Conservation (phyloP, 2,888 invertebrate species). For the Halictus quadricinctus region DNA sequence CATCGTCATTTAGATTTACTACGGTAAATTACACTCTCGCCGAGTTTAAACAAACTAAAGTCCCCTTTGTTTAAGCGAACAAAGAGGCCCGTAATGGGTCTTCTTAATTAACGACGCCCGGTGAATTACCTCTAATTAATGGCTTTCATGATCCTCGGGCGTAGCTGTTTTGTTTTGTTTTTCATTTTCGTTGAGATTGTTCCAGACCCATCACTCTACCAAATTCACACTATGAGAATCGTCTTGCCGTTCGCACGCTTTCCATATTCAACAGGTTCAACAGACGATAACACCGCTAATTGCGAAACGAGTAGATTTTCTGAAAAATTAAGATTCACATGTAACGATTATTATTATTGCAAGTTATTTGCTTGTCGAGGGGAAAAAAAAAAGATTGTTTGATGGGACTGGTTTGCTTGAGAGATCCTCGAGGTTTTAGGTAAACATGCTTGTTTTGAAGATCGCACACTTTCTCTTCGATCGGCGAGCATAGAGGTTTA, state of each 20-base stretch:
- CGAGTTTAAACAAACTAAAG: not conserved
- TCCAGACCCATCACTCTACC: slow-evolving; percentile 16
- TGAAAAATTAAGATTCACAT: not conserved
- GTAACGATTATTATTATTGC: not conserved
- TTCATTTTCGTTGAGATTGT: not conserved
- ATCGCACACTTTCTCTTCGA: slow-evolving; percentile 50
- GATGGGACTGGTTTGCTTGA: not conserved
- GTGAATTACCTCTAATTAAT: slow-evolving; percentile 26
- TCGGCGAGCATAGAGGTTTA: slow-evolving; percentile 39
- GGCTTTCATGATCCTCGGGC: not conserved
- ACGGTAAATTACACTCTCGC: not conserved
- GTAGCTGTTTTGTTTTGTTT: not conserved
- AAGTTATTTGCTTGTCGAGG: not conserved
- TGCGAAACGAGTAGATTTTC: not conserved
- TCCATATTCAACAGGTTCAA: slow-evolving; percentile 23
- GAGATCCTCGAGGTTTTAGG: slow-evolving; percentile 3
- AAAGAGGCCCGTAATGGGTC: slow-evolving; percentile 12
- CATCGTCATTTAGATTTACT: not conserved
- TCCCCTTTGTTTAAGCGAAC: not conserved
- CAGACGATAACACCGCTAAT: not conserved
- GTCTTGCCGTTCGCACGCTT: slow-evolving; percentile 33
- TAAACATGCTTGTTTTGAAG: slow-evolving; percentile 49
- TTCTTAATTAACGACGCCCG: slow-evolving; percentile 26
- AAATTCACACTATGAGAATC: slow-evolving; percentile 30
- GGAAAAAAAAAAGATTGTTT: not conserved